A percentile compares a stretch with the other conserved stretches of the same genome.
phyloP scores from a whole-genome alignment of 2,113 vertebrate species.

The Neofelis nebulosa region DNA sequence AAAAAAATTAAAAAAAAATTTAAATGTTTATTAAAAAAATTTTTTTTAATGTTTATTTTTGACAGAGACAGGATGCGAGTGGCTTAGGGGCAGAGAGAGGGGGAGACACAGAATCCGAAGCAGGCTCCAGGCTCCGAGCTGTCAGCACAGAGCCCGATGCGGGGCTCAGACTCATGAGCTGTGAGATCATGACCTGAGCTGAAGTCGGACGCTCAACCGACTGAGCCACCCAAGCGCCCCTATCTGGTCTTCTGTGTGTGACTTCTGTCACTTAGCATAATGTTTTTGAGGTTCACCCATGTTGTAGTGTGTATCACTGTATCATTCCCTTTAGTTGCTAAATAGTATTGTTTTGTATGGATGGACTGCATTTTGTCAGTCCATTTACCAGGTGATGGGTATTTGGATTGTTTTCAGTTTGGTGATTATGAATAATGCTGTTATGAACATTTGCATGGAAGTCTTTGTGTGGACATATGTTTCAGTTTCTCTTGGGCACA shows the following conservation, averaged over 20 bases:
- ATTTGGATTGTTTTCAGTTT: not conserved
- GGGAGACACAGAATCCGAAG: no score
- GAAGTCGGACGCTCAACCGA: no score
- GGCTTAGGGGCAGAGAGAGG: no score
- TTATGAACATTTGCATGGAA: not conserved
- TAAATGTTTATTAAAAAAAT: no score
- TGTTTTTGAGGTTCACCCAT: not conserved
- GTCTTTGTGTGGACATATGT: not conserved
- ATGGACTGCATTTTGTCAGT: not conserved
- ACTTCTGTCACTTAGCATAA: not conserved
- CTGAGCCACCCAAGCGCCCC: no score
- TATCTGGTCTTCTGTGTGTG: not conserved
- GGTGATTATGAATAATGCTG: not conserved
- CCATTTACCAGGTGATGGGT: not conserved
- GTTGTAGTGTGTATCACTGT: not conserved
- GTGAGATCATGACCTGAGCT: no score
- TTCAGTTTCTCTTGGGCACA: slow-evolving; percentile 19
- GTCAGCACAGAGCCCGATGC: no score
- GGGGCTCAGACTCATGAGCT: no score
- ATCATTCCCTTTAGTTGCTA: not conserved
- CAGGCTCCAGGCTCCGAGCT: no score
- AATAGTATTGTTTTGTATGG: not conserved
- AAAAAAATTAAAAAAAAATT: no score
- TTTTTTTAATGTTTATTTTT: no score
- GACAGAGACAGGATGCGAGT: no score